Evolutionary conservation across 2,797 vertebrate species (phyloP), one percentile per base, ranked within the genome.

Genomic region (Lophius americanus): DNA sequence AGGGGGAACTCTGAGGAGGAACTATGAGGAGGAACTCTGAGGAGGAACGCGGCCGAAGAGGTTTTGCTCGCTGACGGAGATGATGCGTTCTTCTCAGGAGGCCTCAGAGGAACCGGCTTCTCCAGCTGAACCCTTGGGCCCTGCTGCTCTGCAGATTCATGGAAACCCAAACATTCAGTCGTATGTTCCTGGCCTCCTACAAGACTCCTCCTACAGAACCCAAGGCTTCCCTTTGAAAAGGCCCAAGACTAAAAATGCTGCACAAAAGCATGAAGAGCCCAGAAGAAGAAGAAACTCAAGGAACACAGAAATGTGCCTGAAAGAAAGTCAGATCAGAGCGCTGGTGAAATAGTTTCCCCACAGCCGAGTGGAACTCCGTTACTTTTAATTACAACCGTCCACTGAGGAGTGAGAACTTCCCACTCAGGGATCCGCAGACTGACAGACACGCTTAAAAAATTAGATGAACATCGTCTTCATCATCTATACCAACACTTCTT

Each of bases 381-480:
- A 93, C 95, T 96, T 92, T 94, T 95, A 95, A 95, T 92, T 90
- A 94, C 70, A n/a, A n/a, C n/a, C n/a, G n/a, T n/a, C n/a, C n/a
- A n/a, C n/a, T n/a, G n/a, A n/a, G n/a, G n/a, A n/a, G n/a, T n/a
- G n/a, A n/a, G n/a, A n/a, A n/a, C n/a, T n/a, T n/a, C n/a, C n/a
- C n/a, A n/a, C n/a, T n/a, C n/a, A n/a, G n/a, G n/a, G n/a, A n/a
- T n/a, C n/a, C n/a, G n/a, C n/a, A n/a, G n/a, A n/a, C n/a, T n/a
- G n/a, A n/a, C n/a, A n/a, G n/a, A n/a, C n/a, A n/a, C n/a, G n/a
- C n/a, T n/a, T n/a, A n/a, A n/a, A n/a, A n/a, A n/a, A n/a, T n/a
- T n/a, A n/a, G n/a, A n/a, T n/a, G n/a, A n/a, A n/a, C n/a, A n/a
- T n/a, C n/a, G n/a, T n/a, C n/a, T n/a, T n/a, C n/a, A n/a, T n/a